Evolutionary conservation across 2,113 vertebrate genomes (phyloP).

Genomic region (Otis tarda): DNA sequence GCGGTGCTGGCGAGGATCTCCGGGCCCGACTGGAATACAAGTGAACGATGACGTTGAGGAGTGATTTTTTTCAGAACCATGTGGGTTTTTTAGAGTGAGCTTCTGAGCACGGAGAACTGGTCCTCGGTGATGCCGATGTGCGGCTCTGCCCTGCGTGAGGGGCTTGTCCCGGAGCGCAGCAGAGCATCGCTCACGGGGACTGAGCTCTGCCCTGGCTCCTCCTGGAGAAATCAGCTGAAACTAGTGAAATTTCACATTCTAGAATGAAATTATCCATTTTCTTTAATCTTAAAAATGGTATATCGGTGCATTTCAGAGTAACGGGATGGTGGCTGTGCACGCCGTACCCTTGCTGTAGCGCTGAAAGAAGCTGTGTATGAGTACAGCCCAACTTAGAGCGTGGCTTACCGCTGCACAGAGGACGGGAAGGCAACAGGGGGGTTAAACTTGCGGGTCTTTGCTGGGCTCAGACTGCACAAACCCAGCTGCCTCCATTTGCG

Average conservation of each 20-base stretch:
- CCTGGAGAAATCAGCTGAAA: neutral
- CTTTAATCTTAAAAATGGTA: neutral
- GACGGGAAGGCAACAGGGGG: rapidly evolving
- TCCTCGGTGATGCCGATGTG: rapidly evolving
- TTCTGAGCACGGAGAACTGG: neutral
- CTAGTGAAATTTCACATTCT: neutral
- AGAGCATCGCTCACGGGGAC: neutral
- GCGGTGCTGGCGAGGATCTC: rapidly evolving
- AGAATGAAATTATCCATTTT: neutral
- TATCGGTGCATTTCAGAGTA: neutral
- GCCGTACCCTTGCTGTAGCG: rapidly evolving
- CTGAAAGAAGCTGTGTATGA: rapidly evolving
- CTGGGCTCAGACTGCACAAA: neutral
- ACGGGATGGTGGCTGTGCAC: neutral
- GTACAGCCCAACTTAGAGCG: neutral
- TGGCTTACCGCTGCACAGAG: rapidly evolving
- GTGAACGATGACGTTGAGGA: neutral
- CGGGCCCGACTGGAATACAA: neutral
- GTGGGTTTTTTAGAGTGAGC: neutral
- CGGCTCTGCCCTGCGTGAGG: neutral
- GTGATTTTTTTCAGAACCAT: neutral
- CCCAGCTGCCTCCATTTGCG: rapidly evolving
- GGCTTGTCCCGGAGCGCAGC: neutral
- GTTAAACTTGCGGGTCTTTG: neutral
- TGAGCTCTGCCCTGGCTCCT: neutral